These are phyloP conservation scores for Plumapathes pennacea DNA, from an alignment of 92 coral and sea anemone genomes.

Conservation along the genomic window DNA sequence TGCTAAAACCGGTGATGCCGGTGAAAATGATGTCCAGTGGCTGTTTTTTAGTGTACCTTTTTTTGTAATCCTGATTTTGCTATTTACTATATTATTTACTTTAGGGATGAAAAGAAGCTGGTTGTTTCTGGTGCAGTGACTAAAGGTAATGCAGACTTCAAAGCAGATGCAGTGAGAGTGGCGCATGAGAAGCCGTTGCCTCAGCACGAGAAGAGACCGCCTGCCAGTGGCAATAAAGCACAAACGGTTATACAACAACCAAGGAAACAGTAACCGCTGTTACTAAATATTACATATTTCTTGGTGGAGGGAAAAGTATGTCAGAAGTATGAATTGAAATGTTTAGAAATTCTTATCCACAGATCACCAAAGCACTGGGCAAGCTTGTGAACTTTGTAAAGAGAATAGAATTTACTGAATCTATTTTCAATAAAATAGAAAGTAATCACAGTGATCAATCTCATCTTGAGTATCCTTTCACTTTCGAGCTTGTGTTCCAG, in stretches of 20 bases:
- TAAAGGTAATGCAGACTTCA: slow-evolving; percentile 84
- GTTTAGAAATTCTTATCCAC: background rate
- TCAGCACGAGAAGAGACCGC: slow-evolving; percentile 78
- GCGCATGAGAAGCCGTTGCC: slow-evolving; percentile 95
- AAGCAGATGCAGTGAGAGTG: slow-evolving; percentile 82
- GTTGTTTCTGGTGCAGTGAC: slow-evolving; percentile 87
- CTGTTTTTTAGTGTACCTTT: too few species aligned
- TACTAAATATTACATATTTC: background rate
- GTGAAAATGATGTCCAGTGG: too few species aligned
- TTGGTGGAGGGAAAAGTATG: too few species aligned
- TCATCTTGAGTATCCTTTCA: too few species aligned
- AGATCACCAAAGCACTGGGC: background rate
- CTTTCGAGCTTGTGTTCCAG: too few species aligned
- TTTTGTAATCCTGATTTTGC: too few species aligned
- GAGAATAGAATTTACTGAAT: background rate
- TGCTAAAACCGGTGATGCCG: too few species aligned
- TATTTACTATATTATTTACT: too few species aligned
- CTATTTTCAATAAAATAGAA: too few species aligned
- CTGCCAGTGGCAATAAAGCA: slow-evolving; percentile 48
- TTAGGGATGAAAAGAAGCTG: slow-evolving; percentile 59
- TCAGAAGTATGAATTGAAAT: too few species aligned
- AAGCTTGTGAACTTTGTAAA: background rate
- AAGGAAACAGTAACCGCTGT: slow-evolving; percentile 67
- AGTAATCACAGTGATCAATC: too few species aligned
- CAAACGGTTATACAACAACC: slow-evolving; percentile 80